Percentiles rank a stretch among this genome's conserved stretches.
Conservation (phyloP, 1,140 invertebrate species). For the Trialeurodes vaporariorum region DNA sequence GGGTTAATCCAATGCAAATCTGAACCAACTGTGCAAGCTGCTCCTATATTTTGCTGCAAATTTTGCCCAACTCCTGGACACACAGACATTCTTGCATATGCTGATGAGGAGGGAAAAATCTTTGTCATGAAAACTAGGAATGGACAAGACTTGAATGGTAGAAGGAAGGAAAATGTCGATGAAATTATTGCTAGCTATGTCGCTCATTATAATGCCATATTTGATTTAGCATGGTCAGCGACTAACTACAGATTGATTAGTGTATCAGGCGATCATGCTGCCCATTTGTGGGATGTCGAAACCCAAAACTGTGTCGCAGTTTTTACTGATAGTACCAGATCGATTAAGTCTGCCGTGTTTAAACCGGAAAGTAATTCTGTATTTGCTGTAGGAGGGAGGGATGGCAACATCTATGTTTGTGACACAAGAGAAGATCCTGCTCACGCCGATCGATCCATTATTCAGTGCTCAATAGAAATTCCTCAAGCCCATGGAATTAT, state of each 20-base stretch:
- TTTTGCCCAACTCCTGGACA: conserved; percentile 7
- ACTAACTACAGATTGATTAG: conserved; percentile 61
- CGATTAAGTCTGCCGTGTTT: conserved; percentile 43
- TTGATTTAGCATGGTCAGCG: conserved; percentile 76
- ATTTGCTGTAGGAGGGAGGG: conserved; percentile 72
- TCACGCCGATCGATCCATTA: conserved; percentile 23
- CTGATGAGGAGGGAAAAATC: conserved; percentile 24
- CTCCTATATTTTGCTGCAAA: background rate
- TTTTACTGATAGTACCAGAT: conserved; percentile 53
- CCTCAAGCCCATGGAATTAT: conserved; percentile 5
- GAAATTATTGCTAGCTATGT: conserved; percentile 30
- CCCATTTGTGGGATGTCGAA: conserved; percentile 56
- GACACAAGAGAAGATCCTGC: conserved; percentile 41
- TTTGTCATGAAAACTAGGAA: background rate
- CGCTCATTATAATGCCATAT: conserved; percentile 77
- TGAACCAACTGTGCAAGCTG: background rate
- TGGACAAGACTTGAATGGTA: background rate
- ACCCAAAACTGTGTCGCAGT: conserved; percentile 37
- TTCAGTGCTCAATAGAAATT: conserved; percentile 28
- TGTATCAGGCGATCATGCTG: conserved; percentile 72
- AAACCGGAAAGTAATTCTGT: conserved; percentile 32
- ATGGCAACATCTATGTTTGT: conserved; percentile 75
- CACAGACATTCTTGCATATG: conserved; percentile 14
- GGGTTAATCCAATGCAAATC: background rate
- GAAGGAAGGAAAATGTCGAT: background rate